A percentile compares a stretch with the other conserved stretches of the same genome.
These are phyloP conservation scores for Periophthalmus modestus DNA, from an alignment of 2,113 vertebrate species.

Conservation along the genomic window DNA sequence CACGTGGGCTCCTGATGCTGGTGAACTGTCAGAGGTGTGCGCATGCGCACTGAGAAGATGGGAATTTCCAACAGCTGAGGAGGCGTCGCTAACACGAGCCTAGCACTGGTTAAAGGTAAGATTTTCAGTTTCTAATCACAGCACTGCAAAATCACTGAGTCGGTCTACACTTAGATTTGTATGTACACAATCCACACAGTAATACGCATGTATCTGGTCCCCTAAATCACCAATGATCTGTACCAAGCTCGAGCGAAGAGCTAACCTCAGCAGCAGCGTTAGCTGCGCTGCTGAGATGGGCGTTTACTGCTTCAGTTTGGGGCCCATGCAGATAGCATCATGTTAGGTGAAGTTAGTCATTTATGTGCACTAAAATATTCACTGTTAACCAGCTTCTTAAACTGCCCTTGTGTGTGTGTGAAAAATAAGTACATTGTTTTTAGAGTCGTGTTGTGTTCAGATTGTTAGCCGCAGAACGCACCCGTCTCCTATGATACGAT, in stretches of 20 bases:
- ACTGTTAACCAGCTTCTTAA: neutral
- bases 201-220: neutral
- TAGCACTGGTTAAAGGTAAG: constrained; percentile 76
- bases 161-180: neutral
- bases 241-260: constrained; percentile 35
- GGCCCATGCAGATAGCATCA: constrained; percentile 13
- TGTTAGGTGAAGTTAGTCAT: neutral
- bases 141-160: neutral
- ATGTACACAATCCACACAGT: accelerated
- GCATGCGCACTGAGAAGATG: constrained; percentile 67
- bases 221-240: neutral
- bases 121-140: constrained; percentile 13
- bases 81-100: constrained; percentile 64
- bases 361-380: neutral
- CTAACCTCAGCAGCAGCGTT: constrained; percentile 36
- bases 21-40: constrained; percentile 44
- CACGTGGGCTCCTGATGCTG: constrained; percentile 59
- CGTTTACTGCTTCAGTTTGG: constrained; percentile 62
- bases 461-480: constrained; percentile 32
- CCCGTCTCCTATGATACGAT: constrained; percentile 13
- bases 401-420: neutral
- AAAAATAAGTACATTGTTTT: neutral
- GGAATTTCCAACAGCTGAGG: constrained; percentile 77
- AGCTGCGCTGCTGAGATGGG: constrained; percentile 69
- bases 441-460: constrained; percentile 20